A percentile compares a stretch with the other conserved stretches of the same genome.
These are phyloP conservation scores for Oophaga pumilio DNA, from an alignment of 2,113 vertebrate genomes.

Conservation along the genomic window DNA sequence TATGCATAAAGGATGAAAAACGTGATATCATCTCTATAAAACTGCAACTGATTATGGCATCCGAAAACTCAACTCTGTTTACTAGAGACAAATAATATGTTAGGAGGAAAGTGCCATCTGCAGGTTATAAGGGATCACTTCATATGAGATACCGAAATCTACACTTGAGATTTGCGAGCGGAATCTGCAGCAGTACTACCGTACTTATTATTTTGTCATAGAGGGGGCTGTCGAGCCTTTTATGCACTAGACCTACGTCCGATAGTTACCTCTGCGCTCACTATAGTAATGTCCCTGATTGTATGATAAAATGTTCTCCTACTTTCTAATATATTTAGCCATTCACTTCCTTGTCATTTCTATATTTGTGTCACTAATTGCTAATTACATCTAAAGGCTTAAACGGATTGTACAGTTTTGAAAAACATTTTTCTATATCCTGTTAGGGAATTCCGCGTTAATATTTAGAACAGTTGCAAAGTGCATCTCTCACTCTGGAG, in stretches of 20 bases:
- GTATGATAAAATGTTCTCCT: background rate
- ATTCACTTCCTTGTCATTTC: background rate
- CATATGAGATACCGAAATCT: background rate
- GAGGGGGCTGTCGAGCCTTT: background rate
- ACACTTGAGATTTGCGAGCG: background rate
- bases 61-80: background rate
- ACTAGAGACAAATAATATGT: background rate
- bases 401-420: no score
- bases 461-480: no score
- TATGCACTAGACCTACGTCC: background rate
- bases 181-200: background rate
- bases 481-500: no score
- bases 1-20: constrained; percentile 12
- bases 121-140: background rate
- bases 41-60: background rate
- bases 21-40: background rate
- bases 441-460: no score
- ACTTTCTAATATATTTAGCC: background rate
- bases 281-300: background rate
- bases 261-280: background rate
- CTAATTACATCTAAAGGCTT: no score
- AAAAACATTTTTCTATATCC: no score
- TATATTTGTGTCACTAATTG: background rate
- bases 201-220: background rate
- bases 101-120: constrained; percentile 6